Percentiles rank a stretch among this genome's conserved stretches.
These are phyloP conservation scores for Theristicus caerulescens DNA, from an alignment of 2,113 vertebrate genomes.

Conservation along the genomic window DNA sequence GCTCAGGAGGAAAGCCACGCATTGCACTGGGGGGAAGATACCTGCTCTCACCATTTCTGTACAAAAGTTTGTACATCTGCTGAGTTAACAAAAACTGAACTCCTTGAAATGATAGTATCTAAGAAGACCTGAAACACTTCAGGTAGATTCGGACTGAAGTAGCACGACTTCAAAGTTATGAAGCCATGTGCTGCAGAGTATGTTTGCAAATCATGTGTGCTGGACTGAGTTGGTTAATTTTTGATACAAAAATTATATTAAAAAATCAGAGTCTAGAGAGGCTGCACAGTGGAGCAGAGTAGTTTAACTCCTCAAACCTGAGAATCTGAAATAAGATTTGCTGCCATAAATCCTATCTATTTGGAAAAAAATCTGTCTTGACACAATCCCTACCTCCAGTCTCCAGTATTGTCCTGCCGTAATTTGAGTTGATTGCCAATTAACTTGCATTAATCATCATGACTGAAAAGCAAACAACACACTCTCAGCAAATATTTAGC, in stretches of 20 bases:
- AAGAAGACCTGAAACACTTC: not conserved
- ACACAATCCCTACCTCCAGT: not conserved
- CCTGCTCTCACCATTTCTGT: not conserved
- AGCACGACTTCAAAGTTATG: not conserved
- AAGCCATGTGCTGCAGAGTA: not conserved
- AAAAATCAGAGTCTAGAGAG: not conserved
- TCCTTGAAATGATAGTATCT: not conserved
- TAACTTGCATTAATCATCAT: conserved; percentile 46
- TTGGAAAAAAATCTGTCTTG: conserved; percentile 7
- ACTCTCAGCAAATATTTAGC: conserved; percentile 35
- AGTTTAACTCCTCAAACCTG: not conserved
- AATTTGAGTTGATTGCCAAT: conserved; percentile 45
- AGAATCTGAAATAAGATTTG: not conserved
- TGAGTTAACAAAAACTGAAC: not conserved
- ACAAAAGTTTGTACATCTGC: not conserved
- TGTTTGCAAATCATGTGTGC: not conserved
- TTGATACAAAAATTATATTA: not conserved
- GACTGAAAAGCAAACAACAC: conserved; percentile 28
- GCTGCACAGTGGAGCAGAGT: not conserved
- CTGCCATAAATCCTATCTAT: not conserved
- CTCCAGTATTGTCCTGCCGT: not conserved
- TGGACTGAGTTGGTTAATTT: not conserved
- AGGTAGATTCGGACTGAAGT: not conserved
- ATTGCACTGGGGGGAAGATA: not conserved
- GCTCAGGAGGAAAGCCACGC: not conserved